phyloP scores from a whole-genome alignment of 2,113 vertebrate species.

The Glaucidium brasilianum region DNA sequence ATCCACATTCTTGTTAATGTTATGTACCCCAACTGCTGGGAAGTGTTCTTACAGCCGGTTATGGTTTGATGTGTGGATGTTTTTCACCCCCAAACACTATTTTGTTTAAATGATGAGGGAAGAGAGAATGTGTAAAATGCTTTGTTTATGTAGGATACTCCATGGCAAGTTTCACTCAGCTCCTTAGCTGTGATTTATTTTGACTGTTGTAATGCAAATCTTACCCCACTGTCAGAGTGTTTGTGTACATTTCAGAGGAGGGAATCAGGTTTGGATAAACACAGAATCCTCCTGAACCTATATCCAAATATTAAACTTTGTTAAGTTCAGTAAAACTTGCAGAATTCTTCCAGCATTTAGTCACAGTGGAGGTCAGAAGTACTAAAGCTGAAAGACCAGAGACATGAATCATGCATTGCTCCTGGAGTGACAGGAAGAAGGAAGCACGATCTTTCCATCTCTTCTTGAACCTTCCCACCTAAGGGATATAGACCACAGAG shows the following conservation, averaged over 20 bases:
- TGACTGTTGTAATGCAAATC: background rate
- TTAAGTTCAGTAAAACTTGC: background rate
- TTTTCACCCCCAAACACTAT: background rate
- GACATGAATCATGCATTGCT: accelerated
- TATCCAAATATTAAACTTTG: background rate
- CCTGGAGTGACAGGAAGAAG: background rate
- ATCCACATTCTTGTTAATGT: background rate
- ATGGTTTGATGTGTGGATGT: background rate
- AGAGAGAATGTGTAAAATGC: background rate
- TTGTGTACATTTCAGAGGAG: background rate
- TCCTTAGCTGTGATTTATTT: background rate
- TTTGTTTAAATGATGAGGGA: background rate
- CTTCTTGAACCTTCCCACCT: background rate
- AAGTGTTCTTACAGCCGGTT: background rate
- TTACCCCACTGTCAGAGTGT: background rate
- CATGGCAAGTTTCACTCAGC: background rate
- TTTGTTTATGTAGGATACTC: background rate
- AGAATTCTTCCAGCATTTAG: background rate
- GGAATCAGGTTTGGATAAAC: background rate
- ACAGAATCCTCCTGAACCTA: background rate
- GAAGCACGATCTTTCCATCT: background rate
- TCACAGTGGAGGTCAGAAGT: background rate
- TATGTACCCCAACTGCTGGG: background rate
- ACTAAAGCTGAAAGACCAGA: background rate
- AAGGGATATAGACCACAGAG: background rate